Evolutionary conservation across 1,140 invertebrate genomes (phyloP).

Genomic region (Anastrepha obliqua): DNA sequence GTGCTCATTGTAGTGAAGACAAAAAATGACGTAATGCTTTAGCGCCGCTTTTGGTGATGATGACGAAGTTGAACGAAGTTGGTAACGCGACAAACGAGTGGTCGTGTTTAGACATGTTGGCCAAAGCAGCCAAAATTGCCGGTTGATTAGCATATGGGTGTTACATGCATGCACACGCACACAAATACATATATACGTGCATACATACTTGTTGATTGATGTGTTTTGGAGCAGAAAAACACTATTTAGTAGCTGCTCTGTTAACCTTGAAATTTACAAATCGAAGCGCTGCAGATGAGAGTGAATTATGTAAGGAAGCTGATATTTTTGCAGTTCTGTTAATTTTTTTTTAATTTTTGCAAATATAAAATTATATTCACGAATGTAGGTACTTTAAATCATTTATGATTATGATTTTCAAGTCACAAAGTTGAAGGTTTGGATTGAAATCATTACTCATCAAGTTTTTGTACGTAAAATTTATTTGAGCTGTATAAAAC

Average conservation of each 20-base stretch:
- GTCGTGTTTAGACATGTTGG: constrained; percentile 16
- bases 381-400: too few relatives aligned
- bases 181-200: neutral
- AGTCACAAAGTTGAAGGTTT: too few relatives aligned
- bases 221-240: neutral
- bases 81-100: neutral
- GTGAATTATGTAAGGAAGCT: neutral
- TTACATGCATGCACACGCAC: neutral
- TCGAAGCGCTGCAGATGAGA: neutral
- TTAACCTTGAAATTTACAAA: constrained; percentile 22
- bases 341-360: too few relatives aligned
- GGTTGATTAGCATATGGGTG: constrained; percentile 32
- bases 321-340: too few relatives aligned
- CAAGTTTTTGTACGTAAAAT: too few relatives aligned
- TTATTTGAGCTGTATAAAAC: too few relatives aligned
- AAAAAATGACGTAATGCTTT: constrained; percentile 38
- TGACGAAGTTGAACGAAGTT: neutral
- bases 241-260: neutral
- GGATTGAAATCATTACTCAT: too few relatives aligned
- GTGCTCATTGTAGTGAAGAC: neutral
- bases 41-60: constrained; percentile 22
- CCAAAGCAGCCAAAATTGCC: neutral
- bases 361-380: too few relatives aligned
- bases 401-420: too few relatives aligned
- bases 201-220: neutral